Percentiles rank a stretch among this genome's conserved stretches.
phyloP scores from a whole-genome alignment of 2,113 vertebrate species.

The Mionectes macconnelli region DNA sequence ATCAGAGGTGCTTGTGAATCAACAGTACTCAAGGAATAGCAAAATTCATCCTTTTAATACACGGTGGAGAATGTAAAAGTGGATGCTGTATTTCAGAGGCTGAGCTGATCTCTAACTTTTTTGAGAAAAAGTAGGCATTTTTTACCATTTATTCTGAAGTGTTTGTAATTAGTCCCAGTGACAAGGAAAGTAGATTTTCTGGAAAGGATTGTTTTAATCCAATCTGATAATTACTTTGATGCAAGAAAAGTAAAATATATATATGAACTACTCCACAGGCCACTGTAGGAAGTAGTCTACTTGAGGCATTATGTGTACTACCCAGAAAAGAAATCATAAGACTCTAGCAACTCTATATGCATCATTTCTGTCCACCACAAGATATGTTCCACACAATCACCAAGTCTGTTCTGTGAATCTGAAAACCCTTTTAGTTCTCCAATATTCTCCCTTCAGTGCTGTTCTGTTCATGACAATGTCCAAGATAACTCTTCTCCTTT shows the following conservation, averaged over 20 bases:
- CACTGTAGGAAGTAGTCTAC: background rate
- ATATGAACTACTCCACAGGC: background rate
- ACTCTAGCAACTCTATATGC: fast-evolving
- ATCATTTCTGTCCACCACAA: background rate
- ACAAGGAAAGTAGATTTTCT: background rate
- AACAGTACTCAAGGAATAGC: background rate
- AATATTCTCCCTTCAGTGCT: background rate
- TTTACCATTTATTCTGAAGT: background rate
- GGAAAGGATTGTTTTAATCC: background rate
- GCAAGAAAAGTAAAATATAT: background rate
- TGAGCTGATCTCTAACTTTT: background rate
- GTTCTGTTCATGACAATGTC: background rate
- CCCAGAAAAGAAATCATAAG: background rate
- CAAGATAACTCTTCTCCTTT: background rate
- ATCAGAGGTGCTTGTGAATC: background rate
- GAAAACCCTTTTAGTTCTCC: background rate
- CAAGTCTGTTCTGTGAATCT: background rate
- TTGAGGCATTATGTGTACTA: background rate
- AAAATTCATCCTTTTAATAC: background rate
- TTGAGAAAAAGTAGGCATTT: background rate
- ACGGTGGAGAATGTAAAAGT: background rate
- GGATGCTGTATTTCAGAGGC: background rate
- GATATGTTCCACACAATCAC: background rate
- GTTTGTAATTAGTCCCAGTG: background rate
- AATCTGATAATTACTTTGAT: background rate